A percentile compares a stretch with the other conserved stretches of the same genome.
Evolutionary conservation across 2,888 invertebrate species (phyloP).

Genomic region (Hemistola chrysoprasaria): DNA sequence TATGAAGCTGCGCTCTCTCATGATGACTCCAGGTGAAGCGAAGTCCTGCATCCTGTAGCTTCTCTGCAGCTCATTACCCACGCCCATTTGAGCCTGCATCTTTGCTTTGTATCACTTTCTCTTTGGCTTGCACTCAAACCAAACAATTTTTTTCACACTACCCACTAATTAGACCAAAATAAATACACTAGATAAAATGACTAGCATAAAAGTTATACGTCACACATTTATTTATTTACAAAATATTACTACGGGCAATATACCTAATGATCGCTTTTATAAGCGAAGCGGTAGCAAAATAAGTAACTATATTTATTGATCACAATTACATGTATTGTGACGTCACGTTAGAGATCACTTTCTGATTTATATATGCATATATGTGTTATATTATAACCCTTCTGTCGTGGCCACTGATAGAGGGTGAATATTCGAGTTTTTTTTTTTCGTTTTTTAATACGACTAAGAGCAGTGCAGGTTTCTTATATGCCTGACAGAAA

Average conservation of each 20-base stretch:
- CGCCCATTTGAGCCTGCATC: conserved; percentile 75
- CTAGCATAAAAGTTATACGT: conserved; percentile 74
- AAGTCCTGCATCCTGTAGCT: conserved; percentile 82
- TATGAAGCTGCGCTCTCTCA: conserved; percentile 87
- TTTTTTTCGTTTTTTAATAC: conserved; percentile 59
- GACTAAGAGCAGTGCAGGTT: conserved; percentile 74
- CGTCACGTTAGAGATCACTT: conserved; percentile 79
- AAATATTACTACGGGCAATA: conserved; percentile 55
- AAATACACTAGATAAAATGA: conserved; percentile 81
- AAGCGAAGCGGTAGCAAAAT: conserved; percentile 50
- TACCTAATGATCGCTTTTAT: conserved; percentile 64
- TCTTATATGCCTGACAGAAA: conserved; percentile 64
- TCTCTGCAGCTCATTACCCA: conserved; percentile 71
- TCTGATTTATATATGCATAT: conserved; percentile 78
- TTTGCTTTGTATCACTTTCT: conserved; percentile 28
- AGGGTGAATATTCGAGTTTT: conserved; percentile 65
- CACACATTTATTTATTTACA: conserved; percentile 50
- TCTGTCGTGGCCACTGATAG: conserved; percentile 77
- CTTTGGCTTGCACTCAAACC: conserved; percentile 60
- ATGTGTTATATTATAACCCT: conserved; percentile 55
- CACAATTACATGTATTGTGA: conserved; percentile 72
- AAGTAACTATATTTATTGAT: conserved; percentile 51
- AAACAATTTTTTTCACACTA: conserved; percentile 28
- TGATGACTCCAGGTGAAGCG: conserved; percentile 80
- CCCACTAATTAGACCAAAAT: conserved; percentile 40